Percentiles rank a stretch among this genome's conserved stretches.
Evolutionary conservation across 1,140 invertebrate species (phyloP).

Genomic region (Drosophila pseudoananassae): DNA sequence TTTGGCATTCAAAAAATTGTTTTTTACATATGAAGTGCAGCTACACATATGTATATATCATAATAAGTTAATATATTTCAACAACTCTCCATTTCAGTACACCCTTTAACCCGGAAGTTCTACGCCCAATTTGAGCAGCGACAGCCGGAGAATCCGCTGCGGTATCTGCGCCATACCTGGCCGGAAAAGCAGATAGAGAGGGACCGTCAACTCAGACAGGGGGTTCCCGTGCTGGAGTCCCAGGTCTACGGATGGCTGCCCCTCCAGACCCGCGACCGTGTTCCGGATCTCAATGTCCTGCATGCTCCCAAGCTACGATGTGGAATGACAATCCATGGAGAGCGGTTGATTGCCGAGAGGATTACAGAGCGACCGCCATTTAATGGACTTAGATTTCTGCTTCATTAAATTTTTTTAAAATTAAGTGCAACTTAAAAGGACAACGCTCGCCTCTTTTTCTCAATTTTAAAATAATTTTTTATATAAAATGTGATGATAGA

Average conservation of each 20-base stretch:
- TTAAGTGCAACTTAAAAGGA: not conserved
- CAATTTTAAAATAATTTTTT: not conserved
- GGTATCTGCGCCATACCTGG: conserved; percentile 29
- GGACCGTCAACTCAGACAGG: conserved; percentile 12
- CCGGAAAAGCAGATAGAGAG: conserved; percentile 42
- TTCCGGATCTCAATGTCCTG: conserved; percentile 62
- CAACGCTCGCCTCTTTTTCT: too few species aligned
- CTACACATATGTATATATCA: too few species aligned
- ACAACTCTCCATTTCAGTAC: conserved; percentile 33
- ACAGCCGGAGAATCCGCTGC: conserved; percentile 22
- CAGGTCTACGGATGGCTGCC: conserved; percentile 78
- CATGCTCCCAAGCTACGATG: conserved; percentile 73
- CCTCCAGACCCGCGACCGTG: conserved; percentile 21
- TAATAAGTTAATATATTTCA: too few species aligned
- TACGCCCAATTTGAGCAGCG: conserved; percentile 63
- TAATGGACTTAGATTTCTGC: conserved; percentile 69
- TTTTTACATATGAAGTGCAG: too few species aligned
- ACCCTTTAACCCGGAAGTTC: conserved; percentile 70
- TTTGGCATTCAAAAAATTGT: too few species aligned
- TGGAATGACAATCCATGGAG: conserved; percentile 72
- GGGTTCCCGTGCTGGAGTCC: conserved; percentile 57
- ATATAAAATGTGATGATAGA: not conserved
- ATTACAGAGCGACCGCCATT: conserved; percentile 72
- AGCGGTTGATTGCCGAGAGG: conserved; percentile 61
- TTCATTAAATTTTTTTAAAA: conserved; percentile 40